These are phyloP conservation scores for Epinotia nisella DNA, from an alignment of 2,888 invertebrate species.

Conservation along the genomic window DNA sequence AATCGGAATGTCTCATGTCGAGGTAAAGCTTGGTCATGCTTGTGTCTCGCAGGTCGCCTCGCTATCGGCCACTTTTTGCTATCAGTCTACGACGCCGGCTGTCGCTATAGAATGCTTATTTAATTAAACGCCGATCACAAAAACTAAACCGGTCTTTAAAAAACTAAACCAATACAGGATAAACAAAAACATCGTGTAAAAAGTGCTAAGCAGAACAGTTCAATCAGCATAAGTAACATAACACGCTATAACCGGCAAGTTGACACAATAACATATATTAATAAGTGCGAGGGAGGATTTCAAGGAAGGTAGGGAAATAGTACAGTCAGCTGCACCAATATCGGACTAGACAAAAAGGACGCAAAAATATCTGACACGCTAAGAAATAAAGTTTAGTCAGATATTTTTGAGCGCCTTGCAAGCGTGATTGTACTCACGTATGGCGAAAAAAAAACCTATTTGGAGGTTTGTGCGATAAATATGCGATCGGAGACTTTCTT, in stretches of 20 bases:
- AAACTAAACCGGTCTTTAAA: constrained; percentile 34
- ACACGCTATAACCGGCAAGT: background rate
- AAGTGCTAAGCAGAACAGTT: constrained; percentile 9
- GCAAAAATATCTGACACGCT: too few species aligned
- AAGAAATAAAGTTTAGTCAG: too few species aligned
- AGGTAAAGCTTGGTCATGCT: constrained; percentile 16
- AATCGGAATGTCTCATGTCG: background rate
- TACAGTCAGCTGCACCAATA: too few species aligned
- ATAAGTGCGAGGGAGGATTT: background rate
- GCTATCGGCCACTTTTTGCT: constrained; percentile 64
- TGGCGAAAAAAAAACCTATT: too few species aligned
- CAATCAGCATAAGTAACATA: constrained; percentile 16
- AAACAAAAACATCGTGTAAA: constrained; percentile 16
- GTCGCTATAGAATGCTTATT: constrained; percentile 67
- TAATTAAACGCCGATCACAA: constrained; percentile 67
- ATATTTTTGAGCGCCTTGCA: too few species aligned
- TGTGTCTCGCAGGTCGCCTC: constrained; percentile 46
- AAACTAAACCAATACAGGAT: constrained; percentile 35
- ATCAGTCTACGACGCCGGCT: constrained; percentile 64
- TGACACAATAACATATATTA: constrained; percentile 13
- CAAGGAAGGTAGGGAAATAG: too few species aligned
- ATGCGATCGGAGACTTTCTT: too few species aligned
- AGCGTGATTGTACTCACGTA: too few species aligned
- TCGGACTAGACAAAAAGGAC: too few species aligned
- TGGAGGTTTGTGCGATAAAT: too few species aligned